A percentile compares a stretch with the other conserved stretches of the same genome.
These are phyloP conservation scores for Cheilosia scutellata DNA, from an alignment of 2,888 invertebrate species.

Conservation along the genomic window DNA sequence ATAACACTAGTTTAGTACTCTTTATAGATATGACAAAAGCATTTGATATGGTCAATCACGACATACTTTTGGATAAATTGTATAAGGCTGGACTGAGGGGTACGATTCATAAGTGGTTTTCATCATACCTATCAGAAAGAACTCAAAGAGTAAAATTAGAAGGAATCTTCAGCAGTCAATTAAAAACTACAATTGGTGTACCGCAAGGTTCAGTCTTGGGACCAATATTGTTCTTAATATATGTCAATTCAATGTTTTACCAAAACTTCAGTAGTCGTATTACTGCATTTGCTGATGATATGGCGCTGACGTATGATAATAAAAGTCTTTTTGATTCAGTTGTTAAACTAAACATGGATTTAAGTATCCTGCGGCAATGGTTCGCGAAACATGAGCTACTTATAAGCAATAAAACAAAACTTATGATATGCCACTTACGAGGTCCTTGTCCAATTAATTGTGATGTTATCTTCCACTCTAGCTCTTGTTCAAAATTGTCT, in stretches of 20 bases:
- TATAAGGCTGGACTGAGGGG: no score
- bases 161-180: no score
- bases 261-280: not conserved
- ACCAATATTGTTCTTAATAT: not conserved
- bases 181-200: no score
- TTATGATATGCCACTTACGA: not conserved
- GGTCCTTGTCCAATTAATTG: not conserved
- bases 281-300: not conserved
- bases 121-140: no score
- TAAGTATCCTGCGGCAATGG: not conserved
- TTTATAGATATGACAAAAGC: slow-evolving; percentile 35
- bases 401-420: slow-evolving; percentile 8
- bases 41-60: slow-evolving; percentile 8
- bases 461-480: not conserved
- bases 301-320: no score
- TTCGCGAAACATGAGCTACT: not conserved
- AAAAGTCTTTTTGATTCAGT: no score
- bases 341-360: not conserved
- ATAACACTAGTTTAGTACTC: not conserved
- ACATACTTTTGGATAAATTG: no score
- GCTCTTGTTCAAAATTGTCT: not conserved
- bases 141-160: no score
- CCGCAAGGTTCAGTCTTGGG: not conserved
- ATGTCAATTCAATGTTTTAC: no score
- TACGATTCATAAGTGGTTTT: no score